Conservation (phyloP, 2,113 vertebrate genomes). For the Axis porcinus region DNA sequence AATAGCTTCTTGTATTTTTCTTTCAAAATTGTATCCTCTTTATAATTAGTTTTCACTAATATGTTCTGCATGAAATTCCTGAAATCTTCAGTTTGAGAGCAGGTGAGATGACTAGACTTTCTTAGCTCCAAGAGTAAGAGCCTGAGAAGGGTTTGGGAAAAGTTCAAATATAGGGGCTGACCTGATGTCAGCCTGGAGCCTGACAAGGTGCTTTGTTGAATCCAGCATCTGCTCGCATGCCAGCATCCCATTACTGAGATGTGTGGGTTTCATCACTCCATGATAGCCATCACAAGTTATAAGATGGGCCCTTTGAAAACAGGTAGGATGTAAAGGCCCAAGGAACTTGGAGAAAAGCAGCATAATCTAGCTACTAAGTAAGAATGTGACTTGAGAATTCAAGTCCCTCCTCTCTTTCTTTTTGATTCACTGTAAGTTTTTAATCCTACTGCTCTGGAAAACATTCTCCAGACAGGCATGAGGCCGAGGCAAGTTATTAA, state of each 20-base stretch:
- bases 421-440: neutral
- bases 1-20: constrained; percentile 3
- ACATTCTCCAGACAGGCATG: neutral
- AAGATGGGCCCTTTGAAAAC: neutral
- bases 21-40: neutral
- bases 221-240: neutral
- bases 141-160: neutral
- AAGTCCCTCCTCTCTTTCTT: neutral
- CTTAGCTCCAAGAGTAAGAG: neutral
- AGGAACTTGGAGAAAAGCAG: neutral
- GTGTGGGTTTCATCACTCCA: neutral
- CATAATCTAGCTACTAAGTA: neutral
- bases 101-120: neutral
- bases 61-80: neutral
- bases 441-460: neutral
- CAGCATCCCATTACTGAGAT: neutral
- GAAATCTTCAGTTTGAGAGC: neutral
- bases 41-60: neutral
- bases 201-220: neutral
- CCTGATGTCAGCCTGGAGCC: neutral
- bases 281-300: neutral
- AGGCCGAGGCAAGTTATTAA: neutral
- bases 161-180: neutral
- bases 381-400: neutral
- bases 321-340: neutral